Evolutionary conservation across 2,888 invertebrate genomes (phyloP), one percentile per base, ranked within the genome.

Genomic region (Drymonia ruficornis): DNA sequence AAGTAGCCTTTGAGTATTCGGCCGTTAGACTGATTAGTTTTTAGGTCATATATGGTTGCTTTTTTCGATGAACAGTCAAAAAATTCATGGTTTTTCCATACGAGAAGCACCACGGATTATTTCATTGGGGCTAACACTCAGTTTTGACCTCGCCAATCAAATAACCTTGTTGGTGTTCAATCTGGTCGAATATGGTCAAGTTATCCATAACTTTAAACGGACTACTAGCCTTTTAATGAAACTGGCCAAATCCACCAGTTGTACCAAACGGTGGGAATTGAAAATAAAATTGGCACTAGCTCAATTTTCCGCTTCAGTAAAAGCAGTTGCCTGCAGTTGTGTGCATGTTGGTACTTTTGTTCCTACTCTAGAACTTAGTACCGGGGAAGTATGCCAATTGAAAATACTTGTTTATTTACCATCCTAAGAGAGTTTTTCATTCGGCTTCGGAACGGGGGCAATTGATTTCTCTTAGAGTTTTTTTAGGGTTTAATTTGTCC

Each of bases 261-360:
- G 61, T 65, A 53, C 59, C 48, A 57, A 54, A 55, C 52, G 56
- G 62, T 58, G 65, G 67, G 74, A 82, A 87, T 84, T 84, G 86
- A 84, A 86, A 88, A 85, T 82, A 84, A 81, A 85, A 87, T 84
- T 87, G 88, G 88, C 87, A 84, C 81, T 80, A 81, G 76, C 80
- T 87, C 87, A 84, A 86, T 89, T 88, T 87, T 81, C 80, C 80
- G 83, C 78, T 69, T 81, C 84, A 80, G 84, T 85, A 83, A 83
- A 84, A 80, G 82, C 86, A 84, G 83, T 84, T 81, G 74, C 76
- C 74, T 73, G 73, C 81, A 80, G 72, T 77, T 82, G 81, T 80
- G 78, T 76, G 70, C 69, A 73, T 62, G 61, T 52, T 52, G 53
- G 56, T 71, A 72, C 69, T 74, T 71, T 73, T 73, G 70, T 76